Percentiles rank a stretch among this genome's conserved stretches.
Evolutionary conservation across 2,888 invertebrate genomes (phyloP).

Genomic region (Andrena bucephala): DNA sequence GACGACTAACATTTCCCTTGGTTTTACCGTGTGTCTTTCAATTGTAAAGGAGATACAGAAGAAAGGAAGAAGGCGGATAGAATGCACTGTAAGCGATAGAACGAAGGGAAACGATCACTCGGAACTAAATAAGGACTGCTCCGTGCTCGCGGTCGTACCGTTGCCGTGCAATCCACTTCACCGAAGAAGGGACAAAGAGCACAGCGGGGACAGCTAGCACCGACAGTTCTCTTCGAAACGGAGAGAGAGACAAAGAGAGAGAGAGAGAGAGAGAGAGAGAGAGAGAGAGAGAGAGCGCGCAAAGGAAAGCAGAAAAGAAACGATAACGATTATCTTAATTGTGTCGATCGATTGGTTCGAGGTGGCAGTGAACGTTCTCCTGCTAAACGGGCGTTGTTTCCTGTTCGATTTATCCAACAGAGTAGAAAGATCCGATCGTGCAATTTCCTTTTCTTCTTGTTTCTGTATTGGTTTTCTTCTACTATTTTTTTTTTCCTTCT

Average conservation of each 20-base stretch:
- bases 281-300: background rate
- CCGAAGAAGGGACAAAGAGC: constrained; percentile 6
- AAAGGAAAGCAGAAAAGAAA: background rate
- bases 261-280: background rate
- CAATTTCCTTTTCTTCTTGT: background rate
- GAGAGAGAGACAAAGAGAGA: background rate
- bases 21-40: constrained; percentile 66
- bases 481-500: constrained; percentile 5
- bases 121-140: constrained; percentile 10
- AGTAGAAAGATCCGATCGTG: background rate
- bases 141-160: constrained; percentile 34
- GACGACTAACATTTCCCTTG: constrained; percentile 71
- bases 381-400: background rate
- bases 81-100: constrained; percentile 8
- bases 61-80: constrained; percentile 5
- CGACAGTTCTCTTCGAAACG: constrained; percentile 18
- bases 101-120: constrained; percentile 12
- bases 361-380: background rate
- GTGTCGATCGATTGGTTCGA: constrained; percentile 3
- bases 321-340: constrained; percentile 20
- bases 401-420: background rate
- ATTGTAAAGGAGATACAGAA: constrained; percentile 33
- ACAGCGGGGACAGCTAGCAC: constrained; percentile 16
- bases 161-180: constrained; percentile 25
- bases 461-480: background rate